Evolutionary conservation across 2,888 invertebrate species (phyloP).

Genomic region (Protophormia terraenovae): DNA sequence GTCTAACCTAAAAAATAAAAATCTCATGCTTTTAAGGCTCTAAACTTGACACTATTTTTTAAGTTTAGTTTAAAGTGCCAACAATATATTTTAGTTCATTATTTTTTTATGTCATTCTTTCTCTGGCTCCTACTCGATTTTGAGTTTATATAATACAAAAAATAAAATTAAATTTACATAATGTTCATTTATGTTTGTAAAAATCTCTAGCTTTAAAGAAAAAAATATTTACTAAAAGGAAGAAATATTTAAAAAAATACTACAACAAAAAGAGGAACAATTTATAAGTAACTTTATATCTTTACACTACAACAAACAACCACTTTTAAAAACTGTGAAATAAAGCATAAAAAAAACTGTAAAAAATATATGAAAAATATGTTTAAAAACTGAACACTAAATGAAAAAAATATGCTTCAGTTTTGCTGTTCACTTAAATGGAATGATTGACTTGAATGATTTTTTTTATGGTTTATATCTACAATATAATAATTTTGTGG

Average conservation of each 20-base stretch:
- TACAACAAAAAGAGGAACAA: slow-evolving; percentile 56
- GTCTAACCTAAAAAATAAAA: slow-evolving; percentile 8
- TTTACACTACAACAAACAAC: slow-evolving; percentile 43
- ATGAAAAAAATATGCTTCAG: slow-evolving; percentile 58
- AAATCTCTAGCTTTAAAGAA: slow-evolving; percentile 21
- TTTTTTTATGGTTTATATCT: slow-evolving; percentile 39
- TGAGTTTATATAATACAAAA: slow-evolving; percentile 20
- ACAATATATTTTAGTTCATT: slow-evolving; percentile 14
- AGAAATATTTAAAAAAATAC: slow-evolving; percentile 57
- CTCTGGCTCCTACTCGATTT: slow-evolving; percentile 28
- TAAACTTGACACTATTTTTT: slow-evolving; percentile 66
- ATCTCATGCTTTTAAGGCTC: slow-evolving; percentile 62
- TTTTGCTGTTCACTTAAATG: slow-evolving; percentile 63
- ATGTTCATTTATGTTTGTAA: slow-evolving; percentile 51
- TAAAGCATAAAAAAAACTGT: slow-evolving; percentile 9
- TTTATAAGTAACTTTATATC: slow-evolving; percentile 66
- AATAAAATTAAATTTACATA: slow-evolving; percentile 45
- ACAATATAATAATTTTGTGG: slow-evolving; percentile 46
- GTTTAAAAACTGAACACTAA: slow-evolving; percentile 7
- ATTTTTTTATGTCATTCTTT: neutral
- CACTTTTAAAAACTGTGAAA: slow-evolving; percentile 20
- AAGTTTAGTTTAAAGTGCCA: too few relatives aligned
- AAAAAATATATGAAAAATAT: slow-evolving; percentile 2
- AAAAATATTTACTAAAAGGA: slow-evolving; percentile 31
- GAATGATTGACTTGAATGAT: slow-evolving; percentile 66